Evolutionary conservation across 2,888 invertebrate species (phyloP).

Genomic region (Brachycybe producta): DNA sequence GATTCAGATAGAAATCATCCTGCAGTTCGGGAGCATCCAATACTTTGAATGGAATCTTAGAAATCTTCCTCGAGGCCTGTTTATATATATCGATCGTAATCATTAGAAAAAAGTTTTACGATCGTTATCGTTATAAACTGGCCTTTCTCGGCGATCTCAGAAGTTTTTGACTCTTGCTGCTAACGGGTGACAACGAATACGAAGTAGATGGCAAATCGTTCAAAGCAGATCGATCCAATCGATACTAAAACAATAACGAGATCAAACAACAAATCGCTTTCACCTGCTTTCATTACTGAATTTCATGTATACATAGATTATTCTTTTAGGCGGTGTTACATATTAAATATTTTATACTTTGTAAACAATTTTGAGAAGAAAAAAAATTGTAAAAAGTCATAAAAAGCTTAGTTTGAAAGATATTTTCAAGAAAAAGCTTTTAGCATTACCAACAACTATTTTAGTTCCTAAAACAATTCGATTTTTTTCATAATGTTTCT

Average conservation of each 20-base stretch:
- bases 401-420: too few species aligned
- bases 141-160: slow-evolving; percentile 82
- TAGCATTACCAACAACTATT: too few species aligned
- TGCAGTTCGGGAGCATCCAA: slow-evolving; percentile 92
- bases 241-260: slow-evolving; percentile 22
- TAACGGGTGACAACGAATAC: slow-evolving; percentile 88
- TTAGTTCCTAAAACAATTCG: too few species aligned
- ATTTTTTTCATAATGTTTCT: too few species aligned
- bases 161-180: slow-evolving; percentile 86
- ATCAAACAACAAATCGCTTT: slow-evolving; percentile 6
- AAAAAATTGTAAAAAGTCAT: too few species aligned
- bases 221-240: slow-evolving; percentile 32
- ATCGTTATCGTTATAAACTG: slow-evolving; percentile 1
- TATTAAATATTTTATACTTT: too few species aligned
- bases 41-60: slow-evolving; percentile 95
- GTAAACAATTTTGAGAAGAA: too few species aligned
- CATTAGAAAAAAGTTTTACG: slow-evolving; percentile 1
- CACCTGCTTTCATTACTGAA: not conserved
- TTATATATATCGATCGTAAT: slow-evolving; percentile 9
- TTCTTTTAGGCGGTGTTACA: too few species aligned
- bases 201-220: slow-evolving; percentile 63
- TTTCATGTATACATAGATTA: too few species aligned
- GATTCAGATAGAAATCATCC: slow-evolving; percentile 97
- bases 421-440: too few species aligned
- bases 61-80: slow-evolving; percentile 87